A percentile compares a stretch with the other conserved stretches of the same genome.
Evolutionary conservation across 2,888 invertebrate species (phyloP).

Genomic region (Euclidia mi): DNA sequence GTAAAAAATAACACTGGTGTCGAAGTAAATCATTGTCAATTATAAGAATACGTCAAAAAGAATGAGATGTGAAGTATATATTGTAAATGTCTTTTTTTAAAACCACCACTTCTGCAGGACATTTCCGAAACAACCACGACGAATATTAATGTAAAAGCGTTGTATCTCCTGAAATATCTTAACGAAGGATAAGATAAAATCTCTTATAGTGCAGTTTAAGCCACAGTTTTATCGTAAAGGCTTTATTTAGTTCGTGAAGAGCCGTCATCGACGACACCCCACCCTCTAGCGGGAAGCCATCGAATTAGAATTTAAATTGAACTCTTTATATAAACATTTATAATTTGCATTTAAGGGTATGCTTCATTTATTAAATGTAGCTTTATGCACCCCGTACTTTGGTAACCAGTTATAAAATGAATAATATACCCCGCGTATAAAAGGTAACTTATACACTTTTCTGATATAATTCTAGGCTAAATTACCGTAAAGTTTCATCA

Average conservation of each 20-base stretch:
- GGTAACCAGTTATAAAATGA: too few species aligned
- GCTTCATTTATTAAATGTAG: neutral
- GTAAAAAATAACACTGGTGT: too few species aligned
- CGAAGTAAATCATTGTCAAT: too few species aligned
- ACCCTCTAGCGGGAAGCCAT: slow-evolving; percentile 77
- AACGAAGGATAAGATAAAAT: slow-evolving; percentile 25
- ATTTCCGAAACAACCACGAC: too few species aligned
- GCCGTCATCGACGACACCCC: slow-evolving; percentile 66
- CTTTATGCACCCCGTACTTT: neutral
- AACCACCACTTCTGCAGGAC: too few species aligned
- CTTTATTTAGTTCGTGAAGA: slow-evolving; percentile 68
- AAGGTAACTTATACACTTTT: too few species aligned
- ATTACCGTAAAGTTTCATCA: too few species aligned
- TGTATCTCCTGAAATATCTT: slow-evolving; percentile 33
- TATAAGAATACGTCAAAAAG: too few species aligned
- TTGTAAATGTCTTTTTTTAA: too few species aligned
- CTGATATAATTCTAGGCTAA: too few species aligned
- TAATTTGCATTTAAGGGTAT: slow-evolving; percentile 83
- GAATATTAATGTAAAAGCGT: slow-evolving; percentile 13
- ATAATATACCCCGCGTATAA: too few species aligned
- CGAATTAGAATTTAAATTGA: slow-evolving; percentile 87
- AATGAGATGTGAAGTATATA: too few species aligned
- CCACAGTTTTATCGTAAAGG: slow-evolving; percentile 35
- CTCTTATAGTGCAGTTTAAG: slow-evolving; percentile 40
- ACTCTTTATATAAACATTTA: slow-evolving; percentile 86